Evolutionary conservation across 35 echinoderm and acorn worm species (phyloP), one percentile per base, ranked within the genome.

Genomic region (Acanthaster planci): DNA sequence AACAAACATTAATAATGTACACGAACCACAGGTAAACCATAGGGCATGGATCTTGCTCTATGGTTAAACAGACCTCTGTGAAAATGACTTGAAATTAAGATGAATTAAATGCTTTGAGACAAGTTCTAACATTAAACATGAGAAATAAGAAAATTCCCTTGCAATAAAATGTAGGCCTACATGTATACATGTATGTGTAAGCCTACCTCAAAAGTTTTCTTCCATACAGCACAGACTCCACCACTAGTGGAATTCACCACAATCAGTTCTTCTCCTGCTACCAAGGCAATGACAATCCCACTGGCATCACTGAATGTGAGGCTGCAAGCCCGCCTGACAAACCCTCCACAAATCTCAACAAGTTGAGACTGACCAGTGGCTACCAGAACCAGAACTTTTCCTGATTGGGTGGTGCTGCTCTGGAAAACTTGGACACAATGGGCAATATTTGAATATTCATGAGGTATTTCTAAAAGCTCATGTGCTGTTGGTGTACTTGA

Each of bases 391-490:
- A 72, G 42, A 47, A 47, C 42, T 47, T 47, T 34, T 31, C 64
- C 64, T 34, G 10, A 72, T 72, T 72, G 64, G 64, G 21, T 72
- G 10, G 30, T 29, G 30, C 26, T 72, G 23, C 64, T 8, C 12
- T 47, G 42, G 42, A 4, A 47, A 15, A 72, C 22, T 14, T 72
- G 64, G 64, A 72, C 14, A 72, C 64, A 72, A 26, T 26, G 22
- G 15, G 30, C 64, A 34, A 72, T 72, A 29, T 35, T 72, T 72
- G 64, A 72, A 72, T 72, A 72, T 72, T 72, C 64, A 72, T 72
- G 64, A 72, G 64, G 64, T 26, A 72, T 72, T 26, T 14, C 14
- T 10, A 26, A 14, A 72, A 5, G 0, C 8, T 34, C 34, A 10
- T 72, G 21, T 72, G 30, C 34, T 23, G 9, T 35, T 72, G 64